Base-by-base conservation (phyloP, 1,140 invertebrate species). In the Frieseomelitta varia region DNA sequence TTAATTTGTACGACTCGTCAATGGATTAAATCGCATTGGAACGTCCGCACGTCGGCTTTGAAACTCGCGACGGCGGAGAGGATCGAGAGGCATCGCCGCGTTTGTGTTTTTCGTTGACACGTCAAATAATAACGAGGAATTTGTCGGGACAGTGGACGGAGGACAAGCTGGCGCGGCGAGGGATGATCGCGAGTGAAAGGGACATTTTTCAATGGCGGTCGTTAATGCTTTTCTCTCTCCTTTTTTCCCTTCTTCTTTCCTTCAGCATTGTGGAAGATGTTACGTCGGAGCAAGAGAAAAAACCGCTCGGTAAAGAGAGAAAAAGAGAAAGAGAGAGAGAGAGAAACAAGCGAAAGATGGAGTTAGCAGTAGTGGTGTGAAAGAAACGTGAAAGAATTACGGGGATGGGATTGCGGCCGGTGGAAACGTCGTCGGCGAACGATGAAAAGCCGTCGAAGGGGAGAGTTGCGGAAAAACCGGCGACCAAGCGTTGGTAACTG, bases 91-190 rank as follows among this genome's bases (percentile, higher is more conserved):
- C 53, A 30, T 24, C 27, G 34, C 30, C 30, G 12, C 39, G 3
- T 39, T n/a, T 30, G 19, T 2, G 4, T 71, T 71, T 47, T 24
- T 39, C 67, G 34, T 4, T 24, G 8, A 3, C 11, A 15, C 34
- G 19, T 39, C 11, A 8, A 79, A 79, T 53, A 76, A 30, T 68
- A 68, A 68, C 63, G 51, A 82, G 47, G 73, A 56, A 68, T 77
- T 82, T 56, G 58, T 65, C 14, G 71, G 21, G n/a, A 21, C 19
- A 12, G 4, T 30, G 55, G 30, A 19, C 24, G 8, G n/a, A 8
- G 17, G 80, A 55, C 24, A 67, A 75, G n/a, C 21, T 17, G n/a
- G 15, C 19, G n/a, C 27, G 61, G 4, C 17, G 55, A 21, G 53
- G 6, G 21, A 63, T 63, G n/a, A 27, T 2, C 21, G 69, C 39